phyloP scores from a whole-genome alignment of 30 jellyfish, hydroid and myxozoan genomes.

The Turritopsis rubra region DNA sequence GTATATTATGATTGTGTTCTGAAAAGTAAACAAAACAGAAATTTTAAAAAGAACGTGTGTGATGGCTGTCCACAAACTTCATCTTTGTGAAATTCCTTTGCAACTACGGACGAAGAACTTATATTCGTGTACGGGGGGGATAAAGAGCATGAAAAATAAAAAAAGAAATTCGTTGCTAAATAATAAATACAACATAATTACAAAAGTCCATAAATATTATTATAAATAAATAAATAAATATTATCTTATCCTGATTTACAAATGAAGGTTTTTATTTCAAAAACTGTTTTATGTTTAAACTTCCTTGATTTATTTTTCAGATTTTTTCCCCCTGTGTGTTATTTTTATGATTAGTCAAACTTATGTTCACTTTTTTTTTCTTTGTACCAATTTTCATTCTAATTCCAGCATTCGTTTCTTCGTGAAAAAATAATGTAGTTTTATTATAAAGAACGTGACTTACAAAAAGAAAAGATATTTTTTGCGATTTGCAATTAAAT shows the following conservation, averaged over 20 bases:
- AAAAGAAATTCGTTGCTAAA: background rate
- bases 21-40: background rate
- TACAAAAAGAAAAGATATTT: background rate
- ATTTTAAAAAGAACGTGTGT: background rate
- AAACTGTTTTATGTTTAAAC: too few species aligned
- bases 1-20: too few species aligned
- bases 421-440: background rate
- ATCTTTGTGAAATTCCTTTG: slow-evolving; percentile 19
- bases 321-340: background rate
- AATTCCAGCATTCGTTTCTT: background rate
- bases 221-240: too few species aligned
- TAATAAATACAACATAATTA: too few species aligned
- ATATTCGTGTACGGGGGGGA: background rate
- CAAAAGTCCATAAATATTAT: too few species aligned
- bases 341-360: too few species aligned
- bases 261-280: background rate
- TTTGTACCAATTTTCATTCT: background rate
- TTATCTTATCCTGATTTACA: too few species aligned
- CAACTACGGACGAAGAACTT: slow-evolving; percentile 18
- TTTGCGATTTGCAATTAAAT: background rate
- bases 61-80: background rate
- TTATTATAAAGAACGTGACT: background rate
- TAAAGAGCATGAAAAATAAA: background rate
- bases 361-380: too few species aligned
- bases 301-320: background rate